Conservation (phyloP, 2,113 vertebrate genomes). For the Sorex araneus region DNA sequence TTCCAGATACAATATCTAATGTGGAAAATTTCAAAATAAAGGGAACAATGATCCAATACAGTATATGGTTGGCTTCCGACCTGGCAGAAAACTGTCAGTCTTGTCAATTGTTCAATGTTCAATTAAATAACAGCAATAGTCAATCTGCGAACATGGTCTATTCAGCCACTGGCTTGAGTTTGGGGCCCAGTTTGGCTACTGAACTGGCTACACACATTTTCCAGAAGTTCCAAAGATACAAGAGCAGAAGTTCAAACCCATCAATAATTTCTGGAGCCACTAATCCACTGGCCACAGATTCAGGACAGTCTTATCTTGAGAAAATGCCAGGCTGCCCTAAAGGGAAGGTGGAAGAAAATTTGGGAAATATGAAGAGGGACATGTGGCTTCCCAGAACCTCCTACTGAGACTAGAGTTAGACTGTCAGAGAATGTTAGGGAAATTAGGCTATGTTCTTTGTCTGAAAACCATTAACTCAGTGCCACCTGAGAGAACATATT, state of each 20-base stretch:
- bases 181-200: not conserved
- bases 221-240: not conserved
- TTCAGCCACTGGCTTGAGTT: not conserved
- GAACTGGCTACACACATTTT: not conserved
- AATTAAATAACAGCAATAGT: not conserved
- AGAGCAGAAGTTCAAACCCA: not conserved
- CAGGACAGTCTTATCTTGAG: not conserved
- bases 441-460: not conserved
- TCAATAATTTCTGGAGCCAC: not conserved
- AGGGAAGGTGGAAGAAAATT: not conserved
- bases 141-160: not conserved
- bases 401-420: not conserved
- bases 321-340: not conserved
- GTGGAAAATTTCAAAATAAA: not conserved
- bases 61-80: slow-evolving; percentile 8
- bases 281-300: fast-evolving
- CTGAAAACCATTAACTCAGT: not conserved
- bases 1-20: not conserved
- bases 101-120: not conserved
- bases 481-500: not conserved
- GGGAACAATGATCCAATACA: not conserved
- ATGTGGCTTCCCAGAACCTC: not conserved
- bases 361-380: fast-evolving
- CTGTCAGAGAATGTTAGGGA: not conserved
- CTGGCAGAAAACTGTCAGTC: slow-evolving; percentile 24